Evolutionary conservation across 1,140 invertebrate species (phyloP).

Genomic region (Macrosteles quadrilineatus): DNA sequence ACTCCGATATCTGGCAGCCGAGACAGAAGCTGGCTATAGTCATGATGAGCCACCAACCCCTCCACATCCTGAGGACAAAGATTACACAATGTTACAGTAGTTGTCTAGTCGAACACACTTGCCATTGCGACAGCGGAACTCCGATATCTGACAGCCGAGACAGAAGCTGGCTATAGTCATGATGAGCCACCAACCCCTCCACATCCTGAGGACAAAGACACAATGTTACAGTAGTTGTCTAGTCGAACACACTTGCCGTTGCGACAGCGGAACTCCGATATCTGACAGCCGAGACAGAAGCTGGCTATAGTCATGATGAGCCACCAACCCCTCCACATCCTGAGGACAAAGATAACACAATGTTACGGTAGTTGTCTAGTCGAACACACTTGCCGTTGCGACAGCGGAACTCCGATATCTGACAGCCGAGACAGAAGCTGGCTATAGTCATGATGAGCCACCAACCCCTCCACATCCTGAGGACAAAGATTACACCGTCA

Average conservation of each 20-base stretch:
- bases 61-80: no score
- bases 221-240: conserved; percentile 85
- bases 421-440: conserved; percentile 55
- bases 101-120: conserved; percentile 79
- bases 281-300: conserved; percentile 60
- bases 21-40: conserved; percentile 40
- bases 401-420: conserved; percentile 82
- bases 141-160: conserved; percentile 71
- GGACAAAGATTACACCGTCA: no score
- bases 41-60: background rate
- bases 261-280: conserved; percentile 80
- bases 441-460: background rate
- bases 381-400: conserved; percentile 76
- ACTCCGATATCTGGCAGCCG: conserved; percentile 77
- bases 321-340: no score
- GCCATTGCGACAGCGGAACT: conserved; percentile 77
- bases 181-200: background rate
- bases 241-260: conserved; percentile 78
- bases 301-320: background rate
- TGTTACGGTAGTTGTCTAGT: conserved; percentile 83
- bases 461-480: no score
- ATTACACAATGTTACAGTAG: conserved; percentile 88
- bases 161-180: conserved; percentile 2
- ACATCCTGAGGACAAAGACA: no score
- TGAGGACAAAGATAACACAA: no score